phyloP scores from a whole-genome alignment of 2,888 invertebrate genomes.

The Arrhopalites spinosus region DNA sequence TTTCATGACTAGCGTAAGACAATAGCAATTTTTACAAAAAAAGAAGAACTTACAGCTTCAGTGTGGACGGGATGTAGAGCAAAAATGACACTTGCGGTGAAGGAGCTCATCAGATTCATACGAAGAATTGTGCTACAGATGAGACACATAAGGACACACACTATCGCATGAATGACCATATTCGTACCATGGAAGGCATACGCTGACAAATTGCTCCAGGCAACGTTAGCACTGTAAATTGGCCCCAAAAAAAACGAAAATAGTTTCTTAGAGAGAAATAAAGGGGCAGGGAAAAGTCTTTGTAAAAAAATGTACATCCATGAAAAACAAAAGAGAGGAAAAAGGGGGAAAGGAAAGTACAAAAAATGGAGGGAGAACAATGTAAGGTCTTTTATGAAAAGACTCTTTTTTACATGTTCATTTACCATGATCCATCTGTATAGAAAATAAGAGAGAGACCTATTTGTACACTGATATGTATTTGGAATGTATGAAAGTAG shows the following conservation, averaged over 20 bases:
- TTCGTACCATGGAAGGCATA: constrained; percentile 82
- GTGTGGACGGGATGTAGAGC: constrained; percentile 87
- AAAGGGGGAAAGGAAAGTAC: background rate
- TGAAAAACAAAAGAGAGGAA: background rate
- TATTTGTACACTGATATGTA: no score
- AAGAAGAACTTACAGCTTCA: constrained; percentile 75
- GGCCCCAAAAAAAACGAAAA: constrained; percentile 31
- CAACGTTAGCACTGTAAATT: constrained; percentile 73
- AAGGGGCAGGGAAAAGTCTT: background rate
- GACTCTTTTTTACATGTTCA: no score
- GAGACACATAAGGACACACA: constrained; percentile 73
- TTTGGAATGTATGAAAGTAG: no score
- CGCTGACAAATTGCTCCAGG: constrained; percentile 68
- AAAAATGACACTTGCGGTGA: constrained; percentile 75
- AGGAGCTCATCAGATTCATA: constrained; percentile 71
- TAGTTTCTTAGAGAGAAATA: background rate
- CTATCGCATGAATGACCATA: constrained; percentile 74
- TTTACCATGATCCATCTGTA: no score
- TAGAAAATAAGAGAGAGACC: no score
- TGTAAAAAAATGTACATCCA: no score
- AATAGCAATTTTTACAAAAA: background rate
- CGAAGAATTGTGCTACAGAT: constrained; percentile 70
- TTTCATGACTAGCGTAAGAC: no score
- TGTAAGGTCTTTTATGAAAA: no score
- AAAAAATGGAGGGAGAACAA: no score